Percentiles rank a stretch among this genome's conserved stretches.
These are phyloP conservation scores for Meloidogyne chitwoodi DNA, from an alignment of 1,140 invertebrate genomes.

Conservation along the genomic window DNA sequence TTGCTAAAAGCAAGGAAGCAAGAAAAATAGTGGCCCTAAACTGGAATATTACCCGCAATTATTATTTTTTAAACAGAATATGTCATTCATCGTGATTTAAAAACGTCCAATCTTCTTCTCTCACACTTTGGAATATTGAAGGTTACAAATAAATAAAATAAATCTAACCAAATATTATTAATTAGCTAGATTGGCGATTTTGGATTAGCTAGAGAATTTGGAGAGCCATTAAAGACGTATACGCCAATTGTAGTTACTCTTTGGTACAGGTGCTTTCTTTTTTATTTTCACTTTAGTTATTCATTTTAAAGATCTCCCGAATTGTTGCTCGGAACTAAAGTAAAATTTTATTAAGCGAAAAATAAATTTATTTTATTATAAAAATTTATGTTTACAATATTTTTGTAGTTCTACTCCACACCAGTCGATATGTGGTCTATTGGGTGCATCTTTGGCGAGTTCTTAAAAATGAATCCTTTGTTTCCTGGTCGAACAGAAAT, in stretches of 20 bases:
- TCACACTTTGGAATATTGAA: slow-evolving; percentile 82
- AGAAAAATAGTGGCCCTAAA: too few species aligned
- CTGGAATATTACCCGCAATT: too few species aligned
- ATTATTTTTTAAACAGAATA: slow-evolving; percentile 61
- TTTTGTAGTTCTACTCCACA: slow-evolving; percentile 73
- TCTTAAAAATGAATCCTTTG: slow-evolving; percentile 85
- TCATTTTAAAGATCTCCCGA: neutral
- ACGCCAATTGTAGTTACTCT: slow-evolving; percentile 94
- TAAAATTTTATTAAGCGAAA: neutral
- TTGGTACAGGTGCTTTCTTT: slow-evolving; percentile 92
- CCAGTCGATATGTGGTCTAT: slow-evolving; percentile 97
- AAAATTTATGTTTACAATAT: slow-evolving; percentile 1
- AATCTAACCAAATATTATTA: too few species aligned
- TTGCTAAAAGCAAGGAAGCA: too few species aligned
- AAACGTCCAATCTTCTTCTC: slow-evolving; percentile 94
- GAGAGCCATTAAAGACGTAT: slow-evolving; percentile 88
- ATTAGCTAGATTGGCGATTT: slow-evolving; percentile 87
- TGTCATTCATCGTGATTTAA: slow-evolving; percentile 94
- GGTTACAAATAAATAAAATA: slow-evolving; percentile 51
- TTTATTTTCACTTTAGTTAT: too few species aligned
- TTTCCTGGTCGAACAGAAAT: slow-evolving; percentile 93
- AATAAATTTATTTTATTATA: neutral
- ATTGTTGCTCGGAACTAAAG: neutral
- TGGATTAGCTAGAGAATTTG: slow-evolving; percentile 93
- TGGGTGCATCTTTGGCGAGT: slow-evolving; percentile 96